Base-by-base conservation (phyloP, 2,797 vertebrate genomes). In the Microhierax caerulescens region DNA sequence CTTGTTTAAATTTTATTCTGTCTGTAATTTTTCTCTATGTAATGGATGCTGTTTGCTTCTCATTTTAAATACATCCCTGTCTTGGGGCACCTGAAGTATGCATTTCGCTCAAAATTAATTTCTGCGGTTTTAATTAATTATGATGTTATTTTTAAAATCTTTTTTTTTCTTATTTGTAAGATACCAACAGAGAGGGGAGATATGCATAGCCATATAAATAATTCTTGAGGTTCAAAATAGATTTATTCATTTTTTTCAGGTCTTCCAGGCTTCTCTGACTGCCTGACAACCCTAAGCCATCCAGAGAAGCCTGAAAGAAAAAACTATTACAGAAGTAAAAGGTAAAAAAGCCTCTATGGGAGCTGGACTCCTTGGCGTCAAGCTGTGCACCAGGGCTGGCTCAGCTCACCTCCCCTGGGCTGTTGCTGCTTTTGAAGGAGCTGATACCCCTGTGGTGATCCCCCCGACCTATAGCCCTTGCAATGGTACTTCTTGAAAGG, bases 41-140 rank as follows among this genome's bases (percentile, higher is more conserved):
- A 73, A 94, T 73, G 25, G 65, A 81, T 93, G 88, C 85, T 90
- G 65, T 93, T 96, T 94, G 67, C 63, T 81, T 88, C 74, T 84
- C 23, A 17, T 88, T 93, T 96, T 81, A 93, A 88, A 90, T 59
- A 81, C 23, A 60, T 65, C 59, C 43, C 30, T 90, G 21, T 94
- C 76, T 81, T 81, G 48, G 32, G 39, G 69, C 61, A 96, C 34
- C 61, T 81, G 72, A 82, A 67, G 22, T 69, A 91, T 28, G n/a
- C 34, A 65, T 65, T 90, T 84, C 75, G 50, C 36, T 91, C 34
- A 78, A 90, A 94, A 93, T 85, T 88, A 93, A 90, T 90, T 93
- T 86, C 76, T 93, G 67, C 11, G 20, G 47, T 63, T 95, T 92
- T 85, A 79, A 96, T 86, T 92, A 88, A 96, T 96, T 76, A 91